phyloP scores from a whole-genome alignment of 2,888 invertebrate genomes.

The Cephonodes hylas region DNA sequence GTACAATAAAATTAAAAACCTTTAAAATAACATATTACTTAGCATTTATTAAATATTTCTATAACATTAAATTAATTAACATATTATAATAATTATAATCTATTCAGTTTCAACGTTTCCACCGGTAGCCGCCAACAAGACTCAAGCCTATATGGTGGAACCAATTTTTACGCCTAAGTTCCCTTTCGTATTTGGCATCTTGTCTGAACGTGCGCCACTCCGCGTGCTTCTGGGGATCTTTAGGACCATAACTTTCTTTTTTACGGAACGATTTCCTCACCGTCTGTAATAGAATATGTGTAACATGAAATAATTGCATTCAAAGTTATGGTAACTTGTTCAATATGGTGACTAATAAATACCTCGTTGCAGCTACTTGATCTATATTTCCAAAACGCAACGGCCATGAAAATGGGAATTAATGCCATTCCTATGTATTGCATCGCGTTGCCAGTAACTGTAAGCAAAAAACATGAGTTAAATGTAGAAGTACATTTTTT shows the following conservation, averaged over 20 bases:
- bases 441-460: slow-evolving; percentile 62
- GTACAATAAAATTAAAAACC: neutral
- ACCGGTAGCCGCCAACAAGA: slow-evolving; percentile 59
- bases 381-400: slow-evolving; percentile 62
- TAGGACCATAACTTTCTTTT: slow-evolving; percentile 74
- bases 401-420: slow-evolving; percentile 60
- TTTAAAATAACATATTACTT: neutral
- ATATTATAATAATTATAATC: too few relatives aligned
- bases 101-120: slow-evolving; percentile 19
- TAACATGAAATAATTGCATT: neutral
- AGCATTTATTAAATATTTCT: too few relatives aligned
- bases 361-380: slow-evolving; percentile 49
- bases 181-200: slow-evolving; percentile 62
- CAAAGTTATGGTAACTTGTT: too few relatives aligned
- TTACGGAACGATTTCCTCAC: slow-evolving; percentile 67
- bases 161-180: slow-evolving; percentile 56
- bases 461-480: slow-evolving; percentile 30
- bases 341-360: slow-evolving; percentile 15
- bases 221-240: slow-evolving; percentile 68
- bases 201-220: slow-evolving; percentile 82
- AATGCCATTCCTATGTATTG: slow-evolving; percentile 67
- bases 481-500: neutral
- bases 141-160: slow-evolving; percentile 60
- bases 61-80: too few relatives aligned
- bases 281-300: slow-evolving; percentile 52